phyloP scores from a whole-genome alignment of 2,113 vertebrate genomes.

The Terrapene triunguis region DNA sequence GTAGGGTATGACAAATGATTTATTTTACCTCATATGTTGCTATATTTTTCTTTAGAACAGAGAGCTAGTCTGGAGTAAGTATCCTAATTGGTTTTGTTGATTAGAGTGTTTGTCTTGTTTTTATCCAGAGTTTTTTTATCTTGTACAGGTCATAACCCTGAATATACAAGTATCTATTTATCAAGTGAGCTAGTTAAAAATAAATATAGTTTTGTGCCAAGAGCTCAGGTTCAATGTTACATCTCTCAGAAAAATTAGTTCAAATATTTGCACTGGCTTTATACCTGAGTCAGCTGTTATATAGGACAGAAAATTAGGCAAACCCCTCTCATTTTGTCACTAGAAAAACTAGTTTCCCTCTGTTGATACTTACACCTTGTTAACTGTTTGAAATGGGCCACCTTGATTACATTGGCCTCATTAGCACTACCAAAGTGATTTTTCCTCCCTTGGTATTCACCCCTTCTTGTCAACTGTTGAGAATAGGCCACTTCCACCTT shows the following conservation, averaged over 20 bases:
- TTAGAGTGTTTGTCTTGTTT: background rate
- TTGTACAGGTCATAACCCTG: too few species aligned
- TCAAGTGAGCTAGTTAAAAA: background rate
- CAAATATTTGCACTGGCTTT: background rate
- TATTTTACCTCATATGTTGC: background rate
- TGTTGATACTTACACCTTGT: too few species aligned
- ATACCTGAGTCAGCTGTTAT: background rate
- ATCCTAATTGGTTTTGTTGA: background rate
- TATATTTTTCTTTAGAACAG: background rate
- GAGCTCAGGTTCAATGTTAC: background rate
- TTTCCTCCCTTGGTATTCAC: too few species aligned
- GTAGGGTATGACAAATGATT: background rate
- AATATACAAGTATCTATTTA: background rate
- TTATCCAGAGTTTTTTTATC: background rate
- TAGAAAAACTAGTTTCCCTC: too few species aligned
- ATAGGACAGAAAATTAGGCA: background rate
- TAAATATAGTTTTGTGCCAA: background rate
- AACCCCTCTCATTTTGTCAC: background rate
- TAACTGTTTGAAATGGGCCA: too few species aligned
- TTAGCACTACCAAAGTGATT: too few species aligned
- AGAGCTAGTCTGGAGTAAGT: background rate
- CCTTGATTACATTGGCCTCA: too few species aligned
- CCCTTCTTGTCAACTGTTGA: too few species aligned
- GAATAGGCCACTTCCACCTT: too few species aligned
- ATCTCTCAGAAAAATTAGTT: background rate